These are phyloP conservation scores for Heliconius hewitsoni DNA, from an alignment of 1,140 invertebrate genomes.

Conservation along the genomic window DNA sequence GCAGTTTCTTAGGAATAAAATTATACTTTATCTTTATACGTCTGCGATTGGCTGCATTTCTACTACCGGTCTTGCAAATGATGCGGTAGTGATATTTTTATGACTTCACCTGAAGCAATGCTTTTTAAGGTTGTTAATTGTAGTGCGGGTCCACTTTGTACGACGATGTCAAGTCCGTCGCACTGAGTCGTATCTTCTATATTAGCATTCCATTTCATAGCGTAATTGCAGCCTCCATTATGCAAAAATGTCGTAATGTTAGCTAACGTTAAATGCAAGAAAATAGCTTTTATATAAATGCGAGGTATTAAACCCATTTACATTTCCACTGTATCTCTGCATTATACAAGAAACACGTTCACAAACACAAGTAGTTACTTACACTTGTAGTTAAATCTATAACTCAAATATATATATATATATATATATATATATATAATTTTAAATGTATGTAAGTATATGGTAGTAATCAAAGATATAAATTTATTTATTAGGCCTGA, in stretches of 20 bases:
- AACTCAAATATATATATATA: no score
- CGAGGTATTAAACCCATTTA: conserved; percentile 34
- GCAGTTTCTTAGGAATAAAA: conserved; percentile 58
- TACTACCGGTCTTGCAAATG: conserved; percentile 53
- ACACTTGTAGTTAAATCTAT: no score
- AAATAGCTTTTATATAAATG: conserved; percentile 32
- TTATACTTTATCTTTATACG: conserved; percentile 50
- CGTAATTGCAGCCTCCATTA: conserved; percentile 34
- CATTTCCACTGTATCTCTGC: conserved; percentile 30
- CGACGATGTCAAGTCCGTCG: conserved; percentile 33
- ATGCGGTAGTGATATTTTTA: conserved; percentile 43
- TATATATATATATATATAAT: no score
- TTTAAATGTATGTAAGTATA: background rate
- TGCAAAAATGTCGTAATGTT: conserved; percentile 41
- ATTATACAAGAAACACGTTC: background rate
- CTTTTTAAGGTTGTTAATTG: conserved; percentile 26
- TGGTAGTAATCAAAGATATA: background rate
- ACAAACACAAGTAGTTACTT: no score
- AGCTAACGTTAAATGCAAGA: conserved; percentile 39
- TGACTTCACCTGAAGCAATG: conserved; percentile 19
- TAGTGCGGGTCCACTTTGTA: conserved; percentile 16
- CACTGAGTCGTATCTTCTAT: conserved; percentile 13
- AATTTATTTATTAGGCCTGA: background rate
- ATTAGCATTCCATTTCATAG: conserved; percentile 40
- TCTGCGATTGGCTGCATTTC: conserved; percentile 46